Evolutionary conservation across 2,888 invertebrate genomes (phyloP).

Genomic region (Dinocampus coccinellae): DNA sequence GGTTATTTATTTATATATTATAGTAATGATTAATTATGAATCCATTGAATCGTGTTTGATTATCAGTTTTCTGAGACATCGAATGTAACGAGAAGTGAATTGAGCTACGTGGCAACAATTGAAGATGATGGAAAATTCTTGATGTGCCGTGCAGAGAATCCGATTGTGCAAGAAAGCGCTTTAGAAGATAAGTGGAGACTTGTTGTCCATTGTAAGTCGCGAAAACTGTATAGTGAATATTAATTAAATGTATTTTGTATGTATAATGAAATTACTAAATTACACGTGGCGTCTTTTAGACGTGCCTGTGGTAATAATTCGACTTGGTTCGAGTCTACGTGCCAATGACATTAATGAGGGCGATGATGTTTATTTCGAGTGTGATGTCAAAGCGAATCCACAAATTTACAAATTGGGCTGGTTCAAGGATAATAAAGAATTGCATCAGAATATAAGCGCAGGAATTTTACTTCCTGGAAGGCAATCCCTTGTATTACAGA

Average conservation of each 20-base stretch:
- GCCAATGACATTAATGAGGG: constrained; percentile 91
- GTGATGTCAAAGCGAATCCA: constrained; percentile 86
- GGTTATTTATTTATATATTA: too few relatives aligned
- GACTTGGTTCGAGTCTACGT: constrained; percentile 86
- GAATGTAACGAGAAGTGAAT: constrained; percentile 83
- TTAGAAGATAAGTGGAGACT: constrained; percentile 88
- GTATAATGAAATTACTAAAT: background rate
- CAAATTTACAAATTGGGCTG: constrained; percentile 85
- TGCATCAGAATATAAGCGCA: constrained; percentile 84
- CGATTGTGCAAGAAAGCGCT: constrained; percentile 83
- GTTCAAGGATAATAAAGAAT: constrained; percentile 88
- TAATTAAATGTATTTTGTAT: background rate
- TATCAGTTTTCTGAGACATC: constrained; percentile 76
- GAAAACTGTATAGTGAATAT: background rate
- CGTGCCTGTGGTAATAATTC: constrained; percentile 83
- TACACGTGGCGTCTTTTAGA: constrained; percentile 73
- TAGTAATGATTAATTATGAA: background rate
- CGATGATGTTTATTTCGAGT: constrained; percentile 91
- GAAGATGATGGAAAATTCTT: constrained; percentile 91
- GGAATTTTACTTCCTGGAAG: constrained; percentile 89
- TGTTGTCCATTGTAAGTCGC: constrained; percentile 86
- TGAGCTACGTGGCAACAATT: constrained; percentile 85
- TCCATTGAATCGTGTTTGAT: background rate
- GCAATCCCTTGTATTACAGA: constrained; percentile 84
- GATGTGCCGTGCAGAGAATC: constrained; percentile 89